Base-by-base conservation (phyloP, 2,113 vertebrate genomes). In the Halichoerus grypus region DNA sequence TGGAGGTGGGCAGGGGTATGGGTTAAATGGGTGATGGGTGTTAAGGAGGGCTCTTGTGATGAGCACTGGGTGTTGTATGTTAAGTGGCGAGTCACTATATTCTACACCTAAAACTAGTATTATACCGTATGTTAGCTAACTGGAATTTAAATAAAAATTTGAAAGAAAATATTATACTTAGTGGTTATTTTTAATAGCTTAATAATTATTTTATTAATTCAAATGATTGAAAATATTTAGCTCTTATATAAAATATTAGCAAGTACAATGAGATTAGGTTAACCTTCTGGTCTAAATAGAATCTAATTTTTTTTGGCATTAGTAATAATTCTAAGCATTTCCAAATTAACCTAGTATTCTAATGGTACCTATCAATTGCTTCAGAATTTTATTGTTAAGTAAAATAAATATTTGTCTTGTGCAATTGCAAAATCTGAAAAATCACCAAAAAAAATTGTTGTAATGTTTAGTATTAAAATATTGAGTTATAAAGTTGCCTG, bases 381-480 rank as follows among this genome's bases (percentile, higher is more conserved):
- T 51, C 19, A 65, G 39, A 77, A 59, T 77, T 51, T 84, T 51
- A 63, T 39, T 76, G 49, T 46, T 53, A 51, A 65, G 36, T 79
- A 59, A 15, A 83, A 21, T 21, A 69, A 26, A 33, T 85, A 46
- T 63, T 65, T 33, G 28, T 51, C 15, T 84, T 74, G n/a, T 13
- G 15, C 33, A 85, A 72, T 33, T 72, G 19, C 22, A 85, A 85
- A 85, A 51, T 71, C 36, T 46, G 51, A 72, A 46, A 82, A 83
- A 57, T 74, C 65, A 79, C 9, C 8, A 42, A 79, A 93, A 63
- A 33, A 33, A 12, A 28, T 69, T 65, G 22, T 57, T 13, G 5
- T 67, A 76, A 92, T 71, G n/a, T 77, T 76, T 15, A 76, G 39
- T 89, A 46, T 76, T 61, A 82, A 92, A 82, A 82, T 71, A 80